These are phyloP conservation scores for Sminthurides bifidus DNA, from an alignment of 1,140 invertebrate species.

Conservation along the genomic window DNA sequence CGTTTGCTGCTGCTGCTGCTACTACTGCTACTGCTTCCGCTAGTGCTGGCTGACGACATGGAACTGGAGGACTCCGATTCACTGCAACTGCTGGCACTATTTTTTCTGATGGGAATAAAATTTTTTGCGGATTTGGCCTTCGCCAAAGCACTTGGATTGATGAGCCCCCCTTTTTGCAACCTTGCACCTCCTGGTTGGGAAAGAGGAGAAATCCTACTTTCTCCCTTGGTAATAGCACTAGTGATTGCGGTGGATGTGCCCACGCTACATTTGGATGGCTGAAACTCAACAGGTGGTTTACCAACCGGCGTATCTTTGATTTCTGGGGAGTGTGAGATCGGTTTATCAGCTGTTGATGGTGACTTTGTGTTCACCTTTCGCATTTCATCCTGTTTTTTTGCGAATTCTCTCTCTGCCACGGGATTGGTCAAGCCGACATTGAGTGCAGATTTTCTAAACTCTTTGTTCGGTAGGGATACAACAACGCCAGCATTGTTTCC, in stretches of 20 bases:
- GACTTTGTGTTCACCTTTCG: slow-evolving; percentile 8
- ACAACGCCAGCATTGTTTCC: slow-evolving; percentile 7
- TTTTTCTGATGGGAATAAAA: slow-evolving; percentile 19
- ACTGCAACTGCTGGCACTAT: slow-evolving; percentile 17
- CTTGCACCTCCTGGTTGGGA: slow-evolving; percentile 3
- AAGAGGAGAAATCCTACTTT: too few relatives aligned
- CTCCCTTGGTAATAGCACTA: slow-evolving; percentile 5
- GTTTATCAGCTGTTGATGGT: background rate
- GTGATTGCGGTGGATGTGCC: background rate
- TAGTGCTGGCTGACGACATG: slow-evolving; percentile 2
- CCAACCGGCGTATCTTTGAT: too few relatives aligned
- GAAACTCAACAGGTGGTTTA: too few relatives aligned
- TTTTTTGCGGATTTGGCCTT: slow-evolving; percentile 25
- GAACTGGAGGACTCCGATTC: slow-evolving; percentile 23
- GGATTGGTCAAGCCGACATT: slow-evolving; percentile 18
- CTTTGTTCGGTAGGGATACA: slow-evolving; percentile 23
- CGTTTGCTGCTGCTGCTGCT: background rate
- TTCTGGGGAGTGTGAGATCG: too few relatives aligned
- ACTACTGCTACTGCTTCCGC: background rate
- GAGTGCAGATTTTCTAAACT: slow-evolving; percentile 26
- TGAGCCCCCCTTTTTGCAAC: background rate
- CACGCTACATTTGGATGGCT: too few relatives aligned
- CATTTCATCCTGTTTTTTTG: slow-evolving; percentile 22
- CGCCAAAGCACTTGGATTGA: slow-evolving; percentile 8
- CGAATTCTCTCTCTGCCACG: slow-evolving; percentile 16